These are phyloP conservation scores for Microtus agrestis DNA, from an alignment of 2,797 vertebrate genomes.

Conservation along the genomic window DNA sequence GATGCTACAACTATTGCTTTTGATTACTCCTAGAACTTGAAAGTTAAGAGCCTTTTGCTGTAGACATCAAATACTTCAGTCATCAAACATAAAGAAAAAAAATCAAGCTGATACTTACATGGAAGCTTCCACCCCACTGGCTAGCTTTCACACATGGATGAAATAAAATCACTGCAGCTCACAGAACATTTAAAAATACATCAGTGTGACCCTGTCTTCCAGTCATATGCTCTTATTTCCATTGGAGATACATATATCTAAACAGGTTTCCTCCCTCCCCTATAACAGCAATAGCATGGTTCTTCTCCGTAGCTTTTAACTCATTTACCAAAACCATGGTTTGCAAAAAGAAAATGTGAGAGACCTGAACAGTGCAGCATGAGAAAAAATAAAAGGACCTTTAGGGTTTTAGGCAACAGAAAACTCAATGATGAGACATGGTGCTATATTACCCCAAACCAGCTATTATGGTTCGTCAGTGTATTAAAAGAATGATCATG, in stretches of 20 bases:
- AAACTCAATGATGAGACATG: neutral
- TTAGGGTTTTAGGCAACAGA: conserved; percentile 32
- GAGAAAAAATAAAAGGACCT: neutral
- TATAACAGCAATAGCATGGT: neutral
- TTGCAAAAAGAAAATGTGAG: neutral
- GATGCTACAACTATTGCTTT: neutral
- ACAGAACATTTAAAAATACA: neutral
- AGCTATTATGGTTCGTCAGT: neutral
- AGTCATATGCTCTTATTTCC: neutral
- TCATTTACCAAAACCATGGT: neutral
- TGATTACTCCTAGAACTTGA: neutral
- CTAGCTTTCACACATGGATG: neutral
- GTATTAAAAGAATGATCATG: conserved; percentile 24
- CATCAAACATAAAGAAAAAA: neutral
- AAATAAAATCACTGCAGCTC: neutral
- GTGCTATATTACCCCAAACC: neutral
- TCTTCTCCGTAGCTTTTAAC: neutral
- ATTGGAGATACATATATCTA: neutral
- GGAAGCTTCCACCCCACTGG: neutral
- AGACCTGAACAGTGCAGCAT: neutral
- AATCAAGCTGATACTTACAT: neutral
- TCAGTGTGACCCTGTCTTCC: neutral
- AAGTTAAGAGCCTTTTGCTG: neutral
- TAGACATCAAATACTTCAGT: neutral
- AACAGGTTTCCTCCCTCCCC: neutral